A percentile compares a stretch with the other conserved stretches of the same genome.
Conservation (phyloP, 1,140 invertebrate species). For the Bathynomus jamesi region DNA sequence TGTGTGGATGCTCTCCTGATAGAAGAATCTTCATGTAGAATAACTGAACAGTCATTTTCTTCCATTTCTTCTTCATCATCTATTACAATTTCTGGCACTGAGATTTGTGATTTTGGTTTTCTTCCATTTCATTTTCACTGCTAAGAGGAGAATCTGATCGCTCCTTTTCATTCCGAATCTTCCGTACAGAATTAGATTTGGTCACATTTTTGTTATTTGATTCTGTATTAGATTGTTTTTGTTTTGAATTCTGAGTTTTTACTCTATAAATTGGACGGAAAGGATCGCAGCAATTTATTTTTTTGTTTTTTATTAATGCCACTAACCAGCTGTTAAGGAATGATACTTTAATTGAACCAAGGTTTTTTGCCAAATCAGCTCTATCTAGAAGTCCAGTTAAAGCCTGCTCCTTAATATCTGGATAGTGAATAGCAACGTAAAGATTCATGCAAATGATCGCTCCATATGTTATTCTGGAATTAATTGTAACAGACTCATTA, state of each 20-base stretch:
- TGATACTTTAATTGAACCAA: slow-evolving; percentile 4
- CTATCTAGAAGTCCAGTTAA: slow-evolving; percentile 12
- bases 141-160: too few species aligned
- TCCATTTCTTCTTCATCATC: background rate
- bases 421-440: slow-evolving; percentile 4
- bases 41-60: background rate
- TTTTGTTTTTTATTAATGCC: background rate
- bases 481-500: slow-evolving; percentile 21
- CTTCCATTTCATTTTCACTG: too few species aligned
- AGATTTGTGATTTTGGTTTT: too few species aligned
- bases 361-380: slow-evolving; percentile 20
- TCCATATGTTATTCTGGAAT: slow-evolving; percentile 28
- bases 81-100: background rate
- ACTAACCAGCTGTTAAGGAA: background rate
- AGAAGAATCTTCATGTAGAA: too few species aligned
- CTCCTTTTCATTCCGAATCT: too few species aligned
- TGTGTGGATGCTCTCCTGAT: too few species aligned
- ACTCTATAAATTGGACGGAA: background rate
- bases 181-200: too few species aligned
- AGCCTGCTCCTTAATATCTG: slow-evolving; percentile 4
- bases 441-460: slow-evolving; percentile 22
- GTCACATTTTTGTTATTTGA: too few species aligned
- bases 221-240: too few species aligned
- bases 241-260: background rate
- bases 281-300: background rate